Evolutionary conservation across 2,888 invertebrate genomes (phyloP).

Genomic region (Chrysolina oricalcia): DNA sequence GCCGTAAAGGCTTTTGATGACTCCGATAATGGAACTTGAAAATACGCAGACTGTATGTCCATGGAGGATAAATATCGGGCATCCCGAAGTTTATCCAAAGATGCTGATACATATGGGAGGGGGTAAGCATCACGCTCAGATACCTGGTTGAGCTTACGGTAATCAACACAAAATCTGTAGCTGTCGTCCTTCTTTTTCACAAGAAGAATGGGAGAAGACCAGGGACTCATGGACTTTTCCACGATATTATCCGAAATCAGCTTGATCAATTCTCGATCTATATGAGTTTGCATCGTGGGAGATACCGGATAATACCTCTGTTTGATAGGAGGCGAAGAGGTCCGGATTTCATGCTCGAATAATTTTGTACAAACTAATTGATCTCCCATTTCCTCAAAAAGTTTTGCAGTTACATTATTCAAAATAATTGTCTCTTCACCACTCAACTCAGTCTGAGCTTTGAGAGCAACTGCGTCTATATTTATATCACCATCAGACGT

Average conservation of each 20-base stretch:
- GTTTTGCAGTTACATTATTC: no score
- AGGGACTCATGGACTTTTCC: no score
- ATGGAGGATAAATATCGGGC: background rate
- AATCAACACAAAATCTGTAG: no score
- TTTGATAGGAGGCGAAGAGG: constrained; percentile 41
- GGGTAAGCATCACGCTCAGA: background rate
- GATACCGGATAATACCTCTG: constrained; percentile 43
- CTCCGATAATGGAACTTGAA: background rate
- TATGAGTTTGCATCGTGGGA: constrained; percentile 28
- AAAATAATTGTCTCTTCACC: background rate
- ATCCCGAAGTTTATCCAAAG: no score
- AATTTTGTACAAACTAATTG: constrained; percentile 30
- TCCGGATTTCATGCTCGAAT: constrained; percentile 37
- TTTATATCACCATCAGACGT: no score
- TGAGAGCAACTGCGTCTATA: background rate
- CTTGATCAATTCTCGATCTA: background rate
- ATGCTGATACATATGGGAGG: background rate
- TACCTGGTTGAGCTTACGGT: background rate
- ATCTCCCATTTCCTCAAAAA: background rate
- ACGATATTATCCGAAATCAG: no score
- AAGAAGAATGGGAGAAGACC: no score
- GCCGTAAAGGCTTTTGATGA: background rate
- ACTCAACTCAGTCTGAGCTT: background rate
- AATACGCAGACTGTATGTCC: constrained; percentile 6
- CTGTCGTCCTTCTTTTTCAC: background rate